phyloP scores from a whole-genome alignment of 2,113 vertebrate genomes.

The Oxyura jamaicensis region DNA sequence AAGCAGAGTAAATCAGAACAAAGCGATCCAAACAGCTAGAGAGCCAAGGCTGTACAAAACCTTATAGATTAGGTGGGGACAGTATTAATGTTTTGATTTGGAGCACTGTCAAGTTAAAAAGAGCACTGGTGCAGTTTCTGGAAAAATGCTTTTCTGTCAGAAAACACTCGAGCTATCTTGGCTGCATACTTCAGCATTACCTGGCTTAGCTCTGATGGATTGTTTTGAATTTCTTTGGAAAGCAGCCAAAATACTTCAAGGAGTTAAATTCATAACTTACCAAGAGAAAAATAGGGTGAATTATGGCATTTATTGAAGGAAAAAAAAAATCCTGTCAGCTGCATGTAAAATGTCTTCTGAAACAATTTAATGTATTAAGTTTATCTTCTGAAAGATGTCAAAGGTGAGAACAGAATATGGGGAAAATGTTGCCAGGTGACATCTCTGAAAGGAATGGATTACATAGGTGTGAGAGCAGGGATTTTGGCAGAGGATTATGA shows the following conservation, averaged over 20 bases:
- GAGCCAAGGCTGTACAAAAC: background rate
- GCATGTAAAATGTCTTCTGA: background rate
- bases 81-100: background rate
- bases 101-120: background rate
- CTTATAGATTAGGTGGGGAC: background rate
- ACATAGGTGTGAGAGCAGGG: background rate
- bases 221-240: background rate
- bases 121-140: background rate
- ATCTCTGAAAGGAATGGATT: background rate
- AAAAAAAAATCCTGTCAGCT: background rate
- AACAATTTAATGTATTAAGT: background rate
- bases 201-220: background rate
- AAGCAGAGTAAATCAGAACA: slow-evolving; percentile 4
- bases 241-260: background rate
- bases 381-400: background rate
- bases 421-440: background rate
- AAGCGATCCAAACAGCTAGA: background rate
- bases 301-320: background rate
- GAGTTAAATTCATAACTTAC: background rate
- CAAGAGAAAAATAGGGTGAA: background rate
- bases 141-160: background rate
- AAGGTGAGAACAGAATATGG: background rate
- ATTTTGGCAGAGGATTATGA: background rate
- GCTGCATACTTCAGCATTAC: background rate
- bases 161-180: background rate